Evolutionary conservation across 2,797 vertebrate genomes (phyloP).

Genomic region (Lutjanus argentimaculatus): DNA sequence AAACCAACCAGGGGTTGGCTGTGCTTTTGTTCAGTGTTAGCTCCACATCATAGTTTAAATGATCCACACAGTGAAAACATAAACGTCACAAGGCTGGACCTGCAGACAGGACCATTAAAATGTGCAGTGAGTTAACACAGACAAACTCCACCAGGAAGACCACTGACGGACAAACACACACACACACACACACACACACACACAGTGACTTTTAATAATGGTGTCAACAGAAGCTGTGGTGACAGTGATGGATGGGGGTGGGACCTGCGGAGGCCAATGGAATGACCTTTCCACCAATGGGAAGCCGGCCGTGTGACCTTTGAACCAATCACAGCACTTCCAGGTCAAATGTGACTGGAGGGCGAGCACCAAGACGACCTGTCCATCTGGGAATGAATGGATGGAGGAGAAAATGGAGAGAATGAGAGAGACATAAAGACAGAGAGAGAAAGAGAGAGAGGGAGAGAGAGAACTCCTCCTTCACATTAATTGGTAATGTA

Average conservation of each 20-base stretch:
- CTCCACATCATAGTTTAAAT: neutral
- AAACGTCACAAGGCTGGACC: neutral
- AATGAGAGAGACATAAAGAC: neutral
- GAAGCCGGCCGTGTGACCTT: constrained; percentile 69
- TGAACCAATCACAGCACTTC: constrained; percentile 80
- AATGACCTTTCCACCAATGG: constrained; percentile 76
- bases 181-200: constrained; percentile 26
- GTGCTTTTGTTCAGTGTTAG: too few species aligned
- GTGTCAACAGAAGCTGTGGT: constrained; percentile 53
- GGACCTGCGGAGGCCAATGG: constrained; percentile 48
- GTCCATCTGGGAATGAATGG: constrained; percentile 76
- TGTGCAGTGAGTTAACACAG: neutral
- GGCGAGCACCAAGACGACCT: constrained; percentile 70
- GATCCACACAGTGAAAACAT: neutral
- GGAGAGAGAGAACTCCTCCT: neutral
- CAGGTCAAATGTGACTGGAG: constrained; percentile 79
- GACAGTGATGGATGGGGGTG: constrained; percentile 78
- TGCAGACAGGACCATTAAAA: neutral
- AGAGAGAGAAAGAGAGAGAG: neutral
- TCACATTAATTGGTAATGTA: neutral
- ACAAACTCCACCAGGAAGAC: neutral
- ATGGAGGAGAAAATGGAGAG: constrained; percentile 61
- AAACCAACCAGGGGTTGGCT: too few species aligned
- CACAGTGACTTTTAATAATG: constrained; percentile 59
- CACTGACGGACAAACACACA: neutral